Base-by-base conservation (phyloP, 2,888 invertebrate genomes). In the Agonopterix heracliana region DNA sequence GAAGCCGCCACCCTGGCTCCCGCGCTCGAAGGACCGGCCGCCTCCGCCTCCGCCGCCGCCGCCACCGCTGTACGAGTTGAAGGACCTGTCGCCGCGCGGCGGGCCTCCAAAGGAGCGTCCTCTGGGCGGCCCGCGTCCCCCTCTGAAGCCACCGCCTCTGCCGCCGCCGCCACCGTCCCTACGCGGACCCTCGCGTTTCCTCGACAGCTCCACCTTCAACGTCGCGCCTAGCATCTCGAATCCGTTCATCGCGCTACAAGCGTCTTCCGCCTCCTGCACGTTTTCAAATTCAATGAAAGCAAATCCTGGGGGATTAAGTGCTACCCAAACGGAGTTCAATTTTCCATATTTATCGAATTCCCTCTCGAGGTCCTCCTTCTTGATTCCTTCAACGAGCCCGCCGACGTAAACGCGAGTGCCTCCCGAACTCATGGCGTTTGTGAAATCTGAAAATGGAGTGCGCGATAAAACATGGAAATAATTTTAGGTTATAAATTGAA, bases 341-440 rank as follows among this genome's bases (percentile, higher is more conserved):
- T 96, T 96, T 65, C 97, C 97, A 83, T 93, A 97, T 89, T 96
- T 96, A 71, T 95, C 94, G 81, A 97, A 97, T 84, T 96, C 95
- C 74, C 92, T 91, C 81, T 97, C 96, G 59, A 97, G 89, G 81
- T 97, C 96, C 84, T 97, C 97, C 78, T 96, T 96, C 88, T 96
- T 96, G 78, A 96, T 93, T 76, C 93, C 93, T 77, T 96, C 96
- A 70, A 93, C 93, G 63, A 97, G 91, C 71, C 96, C 96, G 66
- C 97, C 97, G 71, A 96, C 96, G 84, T 96, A 96, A 61, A 96
- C 95, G 77, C 96, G 92, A 64, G 95, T 95, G 69, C 93, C 87
- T 68, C 83, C 81, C 60, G 81, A 81, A 70, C 87, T 84, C 87
- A 87, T 88, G 26, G 3, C 3, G 45, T 49, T 34, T 45, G 45